Base-by-base conservation (phyloP, 2,888 invertebrate genomes). In the Ophion ellenae region DNA sequence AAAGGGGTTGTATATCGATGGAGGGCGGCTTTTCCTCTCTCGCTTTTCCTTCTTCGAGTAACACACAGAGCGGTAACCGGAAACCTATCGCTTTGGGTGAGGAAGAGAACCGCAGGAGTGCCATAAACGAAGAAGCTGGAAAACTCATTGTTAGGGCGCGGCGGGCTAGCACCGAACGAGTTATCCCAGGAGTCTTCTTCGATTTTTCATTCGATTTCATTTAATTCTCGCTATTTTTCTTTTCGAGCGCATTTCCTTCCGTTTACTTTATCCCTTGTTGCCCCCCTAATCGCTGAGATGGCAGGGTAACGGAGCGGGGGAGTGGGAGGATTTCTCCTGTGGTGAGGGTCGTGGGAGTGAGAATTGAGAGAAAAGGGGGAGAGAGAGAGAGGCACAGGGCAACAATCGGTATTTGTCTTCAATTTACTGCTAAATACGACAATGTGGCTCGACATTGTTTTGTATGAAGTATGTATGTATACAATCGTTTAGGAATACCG, bases 161-260 rank as follows among this genome's bases (percentile, higher is more conserved):
- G 47, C 76, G 66, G 82, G 61, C 79, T 76, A 61, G 59, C 36
- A 79, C 79, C 79, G 71, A 85, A 82, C 79, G 71, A 85, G 71
- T 83, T 85, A 82, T 79, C 78, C 66, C 28, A 64, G 5, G 78
- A 75, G 78, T 64, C 47, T 74, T 79, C 53, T 70, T 85, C 85
- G 85, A 78, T 82, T 85, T 85, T 82, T 85, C 81, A 64, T 84
- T 84, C 66, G 57, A 71, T 71, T 75, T 70, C 61, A 36, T 63
- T 45, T 70, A 17, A 6, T 81, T 79, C 66, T 75, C 36, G 47
- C 14, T 53, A 53, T 57, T 20, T 81, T 81, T 20, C 20, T 45
- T 59, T 45, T 67, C 47, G 32, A 9, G 66, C 74, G 61, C 64
- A 24, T 40, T 64, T 63, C 53, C 57, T 79, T 24, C 53, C 36